Conservation (phyloP, 2,888 invertebrate genomes). For the Lasioglossum oenotherae region DNA sequence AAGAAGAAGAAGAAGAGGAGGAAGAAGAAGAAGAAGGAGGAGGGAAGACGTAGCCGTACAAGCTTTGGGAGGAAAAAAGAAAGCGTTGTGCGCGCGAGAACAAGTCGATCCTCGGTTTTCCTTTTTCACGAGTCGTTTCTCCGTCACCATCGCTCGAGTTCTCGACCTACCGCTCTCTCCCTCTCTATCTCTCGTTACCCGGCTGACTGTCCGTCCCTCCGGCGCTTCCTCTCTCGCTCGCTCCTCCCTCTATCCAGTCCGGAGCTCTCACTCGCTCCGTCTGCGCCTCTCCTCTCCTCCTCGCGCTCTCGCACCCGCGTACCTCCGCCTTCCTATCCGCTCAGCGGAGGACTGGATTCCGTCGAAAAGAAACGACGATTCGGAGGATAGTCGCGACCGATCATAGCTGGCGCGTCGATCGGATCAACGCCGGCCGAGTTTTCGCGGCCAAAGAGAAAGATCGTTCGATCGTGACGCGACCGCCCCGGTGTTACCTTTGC, state of each 20-base stretch:
- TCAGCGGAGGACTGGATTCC: conserved; percentile 78
- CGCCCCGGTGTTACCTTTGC: not conserved
- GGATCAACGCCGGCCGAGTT: conserved; percentile 76
- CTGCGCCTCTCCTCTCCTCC: conserved; percentile 54
- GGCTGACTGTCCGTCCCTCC: conserved; percentile 61
- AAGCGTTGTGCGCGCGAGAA: conserved; percentile 60
- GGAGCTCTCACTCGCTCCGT: conserved; percentile 60
- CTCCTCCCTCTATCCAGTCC: conserved; percentile 59
- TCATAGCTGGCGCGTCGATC: conserved; percentile 84
- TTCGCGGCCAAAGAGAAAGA: not conserved
- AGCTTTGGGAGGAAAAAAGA: conserved; percentile 29
- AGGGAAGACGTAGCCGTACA: conserved; percentile 7
- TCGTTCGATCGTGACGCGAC: not conserved
- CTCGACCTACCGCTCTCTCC: conserved; percentile 61
- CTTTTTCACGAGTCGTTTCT: conserved; percentile 66
- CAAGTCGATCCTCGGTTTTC: conserved; percentile 67
- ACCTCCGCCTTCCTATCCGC: conserved; percentile 75
- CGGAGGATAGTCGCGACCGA: conserved; percentile 84
- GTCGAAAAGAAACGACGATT: conserved; percentile 84
- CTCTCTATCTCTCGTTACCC: conserved; percentile 59
- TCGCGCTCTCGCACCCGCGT: conserved; percentile 52
- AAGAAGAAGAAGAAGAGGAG: not conserved
- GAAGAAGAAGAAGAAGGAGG: conserved; percentile 11
- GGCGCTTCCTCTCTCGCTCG: conserved; percentile 55
- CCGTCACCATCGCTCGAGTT: conserved; percentile 68